Conservation (phyloP, 1,140 invertebrate species). For the Drosophila varians region DNA sequence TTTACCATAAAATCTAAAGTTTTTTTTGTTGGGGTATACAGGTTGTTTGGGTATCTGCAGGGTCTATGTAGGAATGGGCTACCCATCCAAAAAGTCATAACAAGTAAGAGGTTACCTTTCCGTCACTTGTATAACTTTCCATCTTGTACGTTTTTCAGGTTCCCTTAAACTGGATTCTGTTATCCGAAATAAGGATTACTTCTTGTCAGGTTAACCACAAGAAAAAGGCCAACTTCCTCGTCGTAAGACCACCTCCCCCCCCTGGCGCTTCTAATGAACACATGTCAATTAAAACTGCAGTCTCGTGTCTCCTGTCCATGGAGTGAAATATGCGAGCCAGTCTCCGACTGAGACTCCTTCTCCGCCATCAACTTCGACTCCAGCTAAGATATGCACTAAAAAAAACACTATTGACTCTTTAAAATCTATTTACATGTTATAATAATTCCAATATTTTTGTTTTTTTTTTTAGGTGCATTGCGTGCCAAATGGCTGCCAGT, state of each 20-base stretch:
- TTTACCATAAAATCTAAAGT: too few relatives aligned
- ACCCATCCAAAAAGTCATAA: too few relatives aligned
- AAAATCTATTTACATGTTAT: too few relatives aligned
- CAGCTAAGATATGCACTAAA: constrained; percentile 1
- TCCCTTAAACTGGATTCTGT: not conserved
- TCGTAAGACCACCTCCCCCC: constrained; percentile 13
- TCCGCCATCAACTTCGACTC: constrained; percentile 22
- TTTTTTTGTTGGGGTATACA: too few relatives aligned
- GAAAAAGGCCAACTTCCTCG: not conserved
- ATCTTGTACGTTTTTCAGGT: not conserved
- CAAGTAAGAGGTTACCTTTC: too few relatives aligned
- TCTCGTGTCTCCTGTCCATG: constrained; percentile 47
- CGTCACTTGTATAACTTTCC: too few relatives aligned
- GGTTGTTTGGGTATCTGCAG: too few relatives aligned
- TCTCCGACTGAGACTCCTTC: constrained; percentile 19
- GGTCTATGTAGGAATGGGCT: too few relatives aligned
- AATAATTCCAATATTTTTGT: too few relatives aligned
- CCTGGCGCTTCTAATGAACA: constrained; percentile 66
- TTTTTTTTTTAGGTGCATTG: constrained; percentile 19
- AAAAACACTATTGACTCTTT: too few relatives aligned
- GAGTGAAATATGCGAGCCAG: constrained; percentile 42
- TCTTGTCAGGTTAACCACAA: not conserved
- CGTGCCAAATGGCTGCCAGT: constrained; percentile 46
- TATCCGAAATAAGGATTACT: not conserved
- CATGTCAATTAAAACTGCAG: constrained; percentile 69